Percentiles rank a stretch among this genome's conserved stretches.
Conservation (phyloP, 2,113 vertebrate genomes). For the Eonycteris spelaea region DNA sequence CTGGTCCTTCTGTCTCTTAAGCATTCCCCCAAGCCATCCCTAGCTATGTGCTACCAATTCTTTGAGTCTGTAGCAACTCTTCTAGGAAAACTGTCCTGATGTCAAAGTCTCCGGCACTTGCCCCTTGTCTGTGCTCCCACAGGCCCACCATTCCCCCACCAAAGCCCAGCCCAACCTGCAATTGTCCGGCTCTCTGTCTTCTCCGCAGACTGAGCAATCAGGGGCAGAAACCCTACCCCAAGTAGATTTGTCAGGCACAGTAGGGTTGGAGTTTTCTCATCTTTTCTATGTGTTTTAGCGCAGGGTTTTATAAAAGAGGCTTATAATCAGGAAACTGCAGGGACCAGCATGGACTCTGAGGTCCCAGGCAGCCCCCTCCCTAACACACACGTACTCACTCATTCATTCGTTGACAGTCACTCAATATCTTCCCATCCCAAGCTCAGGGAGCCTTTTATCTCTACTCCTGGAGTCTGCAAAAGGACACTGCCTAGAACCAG, state of each 20-base stretch:
- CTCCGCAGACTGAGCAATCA: background rate
- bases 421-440: background rate
- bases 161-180: background rate
- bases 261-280: background rate
- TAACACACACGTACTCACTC: background rate
- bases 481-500: background rate
- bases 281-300: background rate
- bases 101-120: background rate
- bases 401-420: background rate
- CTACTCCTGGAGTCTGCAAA: background rate
- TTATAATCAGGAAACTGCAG: background rate
- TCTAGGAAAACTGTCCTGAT: background rate
- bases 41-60: background rate
- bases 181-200: background rate
- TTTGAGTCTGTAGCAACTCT: background rate
- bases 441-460: background rate
- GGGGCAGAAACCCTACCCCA: background rate
- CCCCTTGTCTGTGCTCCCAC: background rate
- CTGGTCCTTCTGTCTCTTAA: background rate
- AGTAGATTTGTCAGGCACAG: background rate
- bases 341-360: background rate
- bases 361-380: background rate
- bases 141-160: background rate
- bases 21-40: background rate
- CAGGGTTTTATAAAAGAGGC: background rate